Evolutionary conservation across 2,888 invertebrate genomes (phyloP), one percentile per base, ranked within the genome.

Genomic region (Anoncus sp.): DNA sequence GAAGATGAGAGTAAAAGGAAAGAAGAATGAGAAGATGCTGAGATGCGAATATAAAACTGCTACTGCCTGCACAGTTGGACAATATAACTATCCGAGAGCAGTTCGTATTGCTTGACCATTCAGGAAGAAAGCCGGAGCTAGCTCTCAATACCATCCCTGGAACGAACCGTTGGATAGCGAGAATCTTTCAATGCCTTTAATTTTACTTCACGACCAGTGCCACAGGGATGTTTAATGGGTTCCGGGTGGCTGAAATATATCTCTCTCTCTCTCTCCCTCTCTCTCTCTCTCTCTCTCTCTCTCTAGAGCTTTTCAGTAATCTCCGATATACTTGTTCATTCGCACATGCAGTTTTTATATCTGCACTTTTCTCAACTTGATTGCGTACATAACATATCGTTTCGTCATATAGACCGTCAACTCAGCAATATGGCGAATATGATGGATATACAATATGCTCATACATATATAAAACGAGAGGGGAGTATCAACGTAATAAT

Each of bases 141-240:
- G 49, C 60, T 74, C 65, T 78, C 78, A 67, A 71, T 75, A 71
- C 74, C 78, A 75, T 78, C 74, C 55, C 66, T 71, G 74, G 78
- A 59, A 71, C 62, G 60, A 73, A 78, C 74, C 78, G 78, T 75
- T 78, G 65, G 74, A 78, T 71, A 60, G 74, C 66, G 55, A 75
- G 74, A 72, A 72, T 77, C 74, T 78, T 78, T 75, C 78, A 78
- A 78, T 75, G 74, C 31, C 74, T 75, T 75, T 75, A 74, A 78
- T 78, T 78, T 78, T 57, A 66, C 74, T 71, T 66, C 77, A 70
- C 49, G 49, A 53, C 45, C 65, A 20, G 57, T 71, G 78, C 80
- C 70, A 79, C 77, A 53, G 51, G 47, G 62, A 79, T 74, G 75
- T 81, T 74, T 78, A 77, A 77, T 80, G 43, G 72, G 73, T 76